A percentile compares a stretch with the other conserved stretches of the same genome.
These are phyloP conservation scores for Limonius californicus DNA, from an alignment of 1,140 invertebrate genomes.

Conservation along the genomic window DNA sequence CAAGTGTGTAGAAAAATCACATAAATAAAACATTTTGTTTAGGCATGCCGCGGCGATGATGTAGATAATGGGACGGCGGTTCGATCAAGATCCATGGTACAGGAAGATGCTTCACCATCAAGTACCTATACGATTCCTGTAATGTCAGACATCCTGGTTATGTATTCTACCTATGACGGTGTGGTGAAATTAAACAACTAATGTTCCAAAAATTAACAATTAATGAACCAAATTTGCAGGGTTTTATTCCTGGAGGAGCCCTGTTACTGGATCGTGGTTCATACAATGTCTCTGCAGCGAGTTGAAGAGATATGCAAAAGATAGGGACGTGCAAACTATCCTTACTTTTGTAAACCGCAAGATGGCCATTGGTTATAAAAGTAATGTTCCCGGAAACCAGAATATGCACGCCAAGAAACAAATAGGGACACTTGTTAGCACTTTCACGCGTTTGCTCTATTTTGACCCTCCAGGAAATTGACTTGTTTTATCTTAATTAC, in stretches of 20 bases:
- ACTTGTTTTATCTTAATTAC: no score
- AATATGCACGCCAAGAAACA: constrained; percentile 89
- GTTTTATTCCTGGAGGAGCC: constrained; percentile 91
- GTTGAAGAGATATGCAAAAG: constrained; percentile 64
- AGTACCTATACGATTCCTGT: constrained; percentile 41
- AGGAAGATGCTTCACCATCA: constrained; percentile 63
- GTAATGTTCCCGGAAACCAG: constrained; percentile 70
- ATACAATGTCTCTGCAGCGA: constrained; percentile 84
- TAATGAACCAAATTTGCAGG: no score
- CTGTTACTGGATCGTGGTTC: constrained; percentile 87
- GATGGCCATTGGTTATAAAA: constrained; percentile 84
- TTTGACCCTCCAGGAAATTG: constrained; percentile 45
- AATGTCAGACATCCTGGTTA: constrained; percentile 87
- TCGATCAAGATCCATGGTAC: not conserved
- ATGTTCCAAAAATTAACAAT: no score
- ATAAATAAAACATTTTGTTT: not conserved
- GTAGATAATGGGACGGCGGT: constrained; percentile 63
- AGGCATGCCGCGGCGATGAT: constrained; percentile 77
- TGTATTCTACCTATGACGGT: constrained; percentile 87
- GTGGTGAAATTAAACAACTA: constrained; percentile 40
- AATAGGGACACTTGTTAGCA: constrained; percentile 88
- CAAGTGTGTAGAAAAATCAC: no score
- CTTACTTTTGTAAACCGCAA: constrained; percentile 83
- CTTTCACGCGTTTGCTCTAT: constrained; percentile 77
- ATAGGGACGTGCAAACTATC: constrained; percentile 77